Evolutionary conservation across 2,113 vertebrate genomes (phyloP), one percentile per base, ranked within the genome.

Genomic region (Anarrhichthys ocellatus): DNA sequence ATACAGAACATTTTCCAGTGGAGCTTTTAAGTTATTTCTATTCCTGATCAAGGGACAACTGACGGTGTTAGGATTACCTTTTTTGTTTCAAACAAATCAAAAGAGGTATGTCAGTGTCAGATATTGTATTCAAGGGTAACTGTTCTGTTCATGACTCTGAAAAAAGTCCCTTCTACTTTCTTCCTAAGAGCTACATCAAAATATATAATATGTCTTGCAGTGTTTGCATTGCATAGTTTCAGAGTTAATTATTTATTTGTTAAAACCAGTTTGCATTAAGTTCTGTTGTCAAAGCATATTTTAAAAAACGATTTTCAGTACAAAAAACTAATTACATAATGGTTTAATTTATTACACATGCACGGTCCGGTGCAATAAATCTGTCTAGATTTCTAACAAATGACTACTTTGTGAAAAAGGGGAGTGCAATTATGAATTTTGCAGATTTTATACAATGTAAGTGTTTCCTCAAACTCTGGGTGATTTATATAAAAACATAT

Each of bases 91-190:
- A 22, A 29, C 20, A 24, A 73, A 83, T 79, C 75, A 27, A 78
- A 78, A 69, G 17, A 69, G 18, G 9, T 76, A 61, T 17, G 6
- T 80, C 50, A 81, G 38, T 73, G 67, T 82, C 71, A 67, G 38
- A 73, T 9, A 46, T 46, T 70, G 20, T 71, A 36, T 72, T 67
- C 38, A 40, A 76, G 3, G 24, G 54, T 27, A 76, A 54, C 48
- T 77, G 22, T 40, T 75, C 18, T 59, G 40, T 63, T 40, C 22
- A 9, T 52, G 61, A 59, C 9, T 8, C 38, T 36, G 13, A 8
- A 42, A 46, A 79, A 80, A 52, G 6, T 17, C 44, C 50, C 8
- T 74, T 75, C 27, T 72, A 48, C 36, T 24, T 70, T 5, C 13
- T 69, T 32, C 18, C 36, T 5, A 24, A 56, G n/a, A 56, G 50